phyloP scores from a whole-genome alignment of 2,797 vertebrate species.

The Tokudaia tokunoshimensis region DNA sequence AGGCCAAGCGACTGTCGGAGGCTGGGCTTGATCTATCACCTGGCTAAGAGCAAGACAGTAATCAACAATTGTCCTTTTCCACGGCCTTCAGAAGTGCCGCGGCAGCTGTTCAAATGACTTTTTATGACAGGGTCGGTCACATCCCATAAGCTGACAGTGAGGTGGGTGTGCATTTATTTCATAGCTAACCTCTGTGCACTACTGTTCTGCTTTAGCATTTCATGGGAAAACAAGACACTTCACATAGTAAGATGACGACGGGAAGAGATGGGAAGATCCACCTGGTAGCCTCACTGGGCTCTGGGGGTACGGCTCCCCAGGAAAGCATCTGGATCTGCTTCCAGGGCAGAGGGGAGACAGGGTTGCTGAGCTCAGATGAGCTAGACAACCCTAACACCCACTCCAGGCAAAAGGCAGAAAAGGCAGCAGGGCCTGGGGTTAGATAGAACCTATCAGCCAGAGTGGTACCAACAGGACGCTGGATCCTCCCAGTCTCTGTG shows the following conservation, averaged over 20 bases:
- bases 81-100: background rate
- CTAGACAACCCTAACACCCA: background rate
- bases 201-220: background rate
- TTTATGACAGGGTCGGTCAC: background rate
- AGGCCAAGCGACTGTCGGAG: background rate
- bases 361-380: background rate
- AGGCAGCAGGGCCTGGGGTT: rapidly evolving
- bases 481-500: background rate
- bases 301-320: too few relatives aligned
- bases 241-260: background rate
- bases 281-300: background rate
- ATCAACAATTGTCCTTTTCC: background rate
- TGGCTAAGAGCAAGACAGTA: background rate
- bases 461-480: background rate
- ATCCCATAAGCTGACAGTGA: background rate
- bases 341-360: background rate
- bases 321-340: background rate
- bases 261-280: rapidly evolving
- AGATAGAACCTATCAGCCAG: background rate
- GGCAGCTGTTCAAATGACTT: background rate
- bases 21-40: background rate
- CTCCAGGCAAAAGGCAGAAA: background rate
- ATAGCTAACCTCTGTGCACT: background rate
- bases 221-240: background rate
- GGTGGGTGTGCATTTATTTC: rapidly evolving